Conservation (phyloP, 2,113 vertebrate species). For the Nycticebus coucang region DNA sequence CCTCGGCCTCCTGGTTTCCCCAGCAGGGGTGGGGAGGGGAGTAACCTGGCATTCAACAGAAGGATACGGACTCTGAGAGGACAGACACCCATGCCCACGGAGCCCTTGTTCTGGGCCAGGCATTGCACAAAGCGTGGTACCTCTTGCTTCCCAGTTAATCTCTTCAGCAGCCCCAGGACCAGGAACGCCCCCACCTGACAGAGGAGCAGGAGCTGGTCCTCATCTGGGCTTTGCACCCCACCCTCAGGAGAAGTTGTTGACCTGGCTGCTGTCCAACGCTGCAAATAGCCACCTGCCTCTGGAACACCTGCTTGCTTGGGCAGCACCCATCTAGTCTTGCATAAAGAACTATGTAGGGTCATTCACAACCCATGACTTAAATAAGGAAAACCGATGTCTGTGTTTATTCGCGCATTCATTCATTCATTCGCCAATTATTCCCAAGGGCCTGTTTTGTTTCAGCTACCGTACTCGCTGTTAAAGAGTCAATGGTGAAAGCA, state of each 20-base stretch:
- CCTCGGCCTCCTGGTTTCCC: neutral
- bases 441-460: neutral
- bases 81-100: rapidly evolving
- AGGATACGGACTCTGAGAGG: neutral
- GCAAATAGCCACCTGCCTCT: neutral
- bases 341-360: neutral
- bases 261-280: neutral
- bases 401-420: neutral
- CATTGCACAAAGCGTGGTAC: neutral
- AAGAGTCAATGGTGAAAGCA: neutral
- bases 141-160: neutral
- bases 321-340: neutral
- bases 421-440: neutral
- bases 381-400: neutral
- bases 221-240: neutral
- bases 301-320: neutral
- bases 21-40: neutral
- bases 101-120: neutral
- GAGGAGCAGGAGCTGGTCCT: neutral
- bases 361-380: neutral
- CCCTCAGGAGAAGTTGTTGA: neutral
- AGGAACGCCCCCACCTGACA: neutral
- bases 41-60: rapidly evolving
- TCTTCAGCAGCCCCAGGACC: too few relatives aligned
- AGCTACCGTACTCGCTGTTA: neutral